A percentile compares a stretch with the other conserved stretches of the same genome.
phyloP scores from a whole-genome alignment of 1,140 invertebrate species.

The Monochamus saltuarius region DNA sequence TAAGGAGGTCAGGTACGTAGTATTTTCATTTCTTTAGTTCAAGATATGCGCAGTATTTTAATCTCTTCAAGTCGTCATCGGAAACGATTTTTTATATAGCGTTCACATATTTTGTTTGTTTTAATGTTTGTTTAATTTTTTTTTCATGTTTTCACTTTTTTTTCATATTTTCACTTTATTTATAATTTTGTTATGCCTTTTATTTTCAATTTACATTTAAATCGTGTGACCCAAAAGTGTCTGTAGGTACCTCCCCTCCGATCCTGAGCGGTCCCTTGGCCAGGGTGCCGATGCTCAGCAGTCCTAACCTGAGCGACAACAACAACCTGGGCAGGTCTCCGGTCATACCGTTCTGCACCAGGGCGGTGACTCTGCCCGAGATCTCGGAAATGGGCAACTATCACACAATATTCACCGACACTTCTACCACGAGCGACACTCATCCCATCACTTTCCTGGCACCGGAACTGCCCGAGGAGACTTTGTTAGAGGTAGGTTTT shows the following conservation, averaged over 20 bases:
- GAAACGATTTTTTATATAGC: too few species aligned
- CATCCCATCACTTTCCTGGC: constrained; percentile 78
- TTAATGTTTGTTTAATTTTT: too few species aligned
- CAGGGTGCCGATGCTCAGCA: constrained; percentile 60
- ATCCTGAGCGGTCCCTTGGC: constrained; percentile 63
- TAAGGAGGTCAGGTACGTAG: constrained; percentile 67
- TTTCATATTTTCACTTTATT: too few species aligned
- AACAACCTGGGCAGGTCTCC: constrained; percentile 56
- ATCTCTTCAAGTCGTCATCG: too few species aligned
- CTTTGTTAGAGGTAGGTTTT: constrained; percentile 76
- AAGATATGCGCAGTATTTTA: neutral
- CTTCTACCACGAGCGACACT: constrained; percentile 51
- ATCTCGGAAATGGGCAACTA: constrained; percentile 67
- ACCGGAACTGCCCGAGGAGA: constrained; percentile 93
- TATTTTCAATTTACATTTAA: too few species aligned
- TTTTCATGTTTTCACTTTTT: too few species aligned
- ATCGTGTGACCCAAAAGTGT: neutral
- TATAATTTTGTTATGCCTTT: too few species aligned
- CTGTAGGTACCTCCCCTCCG: constrained; percentile 70
- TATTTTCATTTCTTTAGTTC: too few species aligned
- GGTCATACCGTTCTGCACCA: constrained; percentile 66
- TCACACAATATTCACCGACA: constrained; percentile 59
- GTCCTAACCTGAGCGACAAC: constrained; percentile 58
- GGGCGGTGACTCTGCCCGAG: constrained; percentile 77
- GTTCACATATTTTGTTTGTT: too few species aligned